A percentile compares a stretch with the other conserved stretches of the same genome.
Evolutionary conservation across 2,797 vertebrate species (phyloP).

Genomic region (Bradypus variegatus): DNA sequence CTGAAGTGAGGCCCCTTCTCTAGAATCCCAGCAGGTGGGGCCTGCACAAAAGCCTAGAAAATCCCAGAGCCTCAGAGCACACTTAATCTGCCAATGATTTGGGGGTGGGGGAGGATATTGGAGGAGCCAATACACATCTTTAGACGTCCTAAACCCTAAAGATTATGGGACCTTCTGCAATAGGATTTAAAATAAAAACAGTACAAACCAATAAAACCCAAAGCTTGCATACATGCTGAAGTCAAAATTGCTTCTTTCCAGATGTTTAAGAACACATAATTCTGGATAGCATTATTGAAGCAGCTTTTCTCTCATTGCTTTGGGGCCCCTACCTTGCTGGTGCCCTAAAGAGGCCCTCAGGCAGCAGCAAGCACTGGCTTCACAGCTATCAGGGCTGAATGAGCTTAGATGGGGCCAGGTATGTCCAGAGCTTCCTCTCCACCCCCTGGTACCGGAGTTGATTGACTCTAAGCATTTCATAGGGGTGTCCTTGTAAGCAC

Average conservation of each 20-base stretch:
- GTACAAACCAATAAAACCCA: background rate
- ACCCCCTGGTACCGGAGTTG: background rate
- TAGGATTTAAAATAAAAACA: background rate
- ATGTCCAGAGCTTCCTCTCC: background rate
- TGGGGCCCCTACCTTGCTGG: background rate
- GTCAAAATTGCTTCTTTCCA: background rate
- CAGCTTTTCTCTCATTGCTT: background rate
- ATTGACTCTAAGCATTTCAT: constrained; percentile 1
- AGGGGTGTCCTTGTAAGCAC: background rate
- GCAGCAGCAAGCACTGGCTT: background rate
- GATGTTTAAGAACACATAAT: background rate
- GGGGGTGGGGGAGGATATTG: background rate
- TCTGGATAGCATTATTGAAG: background rate
- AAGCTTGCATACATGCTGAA: background rate
- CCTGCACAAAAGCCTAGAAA: background rate
- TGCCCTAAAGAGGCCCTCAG: background rate
- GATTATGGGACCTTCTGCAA: background rate
- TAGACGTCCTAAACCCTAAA: background rate
- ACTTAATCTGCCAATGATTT: background rate
- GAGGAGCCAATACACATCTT: background rate
- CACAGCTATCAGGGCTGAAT: background rate
- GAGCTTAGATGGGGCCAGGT: background rate
- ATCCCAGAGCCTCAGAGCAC: background rate
- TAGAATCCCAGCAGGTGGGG: background rate
- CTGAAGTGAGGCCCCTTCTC: background rate